Base-by-base conservation (phyloP, 1,140 invertebrate genomes). In the Drosophila sechellia region DNA sequence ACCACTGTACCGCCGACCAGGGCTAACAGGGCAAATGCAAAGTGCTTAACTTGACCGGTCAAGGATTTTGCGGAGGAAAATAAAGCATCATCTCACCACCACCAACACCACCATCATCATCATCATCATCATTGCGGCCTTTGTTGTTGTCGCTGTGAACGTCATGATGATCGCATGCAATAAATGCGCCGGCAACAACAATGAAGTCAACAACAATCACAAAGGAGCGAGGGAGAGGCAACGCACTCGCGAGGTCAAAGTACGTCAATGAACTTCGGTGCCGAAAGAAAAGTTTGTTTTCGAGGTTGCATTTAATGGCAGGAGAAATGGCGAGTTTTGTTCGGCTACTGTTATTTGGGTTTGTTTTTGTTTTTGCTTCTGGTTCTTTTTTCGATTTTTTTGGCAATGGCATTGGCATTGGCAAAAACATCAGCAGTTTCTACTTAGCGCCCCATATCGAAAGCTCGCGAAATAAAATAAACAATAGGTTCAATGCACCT, bases 401-500 rank as follows among this genome's bases (percentile, higher is more conserved):
- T 66, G 79, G 79, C 68, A 61, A 59, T 84, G 81, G 57, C 77
- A 85, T 64, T 80, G 66, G 72, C 45, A 43, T 17, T 42, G 50
- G 60, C 22, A 79, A 59, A 63, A 72, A 78, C 75, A 86, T 86
- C 81, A 85, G 81, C 77, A 69, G 77, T 77, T 85, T 85, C 46
- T 56, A 64, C 71, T 75, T 75, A 75, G 71, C 71, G 52, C 59
- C 70, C 50, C 46, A 55, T 76, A 85, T 81, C 74, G 72, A 81
- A 85, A 73, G 57, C 55, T 53, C 42, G 46, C 42, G 15, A 72
- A 81, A 73, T 86, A 64, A 64, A 87, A 87, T 83, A 86, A 87
- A 86, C 81, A 79, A 81, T 79, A 83, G 79, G 83, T 89, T 87
- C 83, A 87, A 87, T 87, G 84, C 83, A 87, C 83, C 78, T 70